Evolutionary conservation across 37 sponge, comb jelly and placozoan species (phyloP).

Genomic region (Chondrilla cf. caribensis): DNA sequence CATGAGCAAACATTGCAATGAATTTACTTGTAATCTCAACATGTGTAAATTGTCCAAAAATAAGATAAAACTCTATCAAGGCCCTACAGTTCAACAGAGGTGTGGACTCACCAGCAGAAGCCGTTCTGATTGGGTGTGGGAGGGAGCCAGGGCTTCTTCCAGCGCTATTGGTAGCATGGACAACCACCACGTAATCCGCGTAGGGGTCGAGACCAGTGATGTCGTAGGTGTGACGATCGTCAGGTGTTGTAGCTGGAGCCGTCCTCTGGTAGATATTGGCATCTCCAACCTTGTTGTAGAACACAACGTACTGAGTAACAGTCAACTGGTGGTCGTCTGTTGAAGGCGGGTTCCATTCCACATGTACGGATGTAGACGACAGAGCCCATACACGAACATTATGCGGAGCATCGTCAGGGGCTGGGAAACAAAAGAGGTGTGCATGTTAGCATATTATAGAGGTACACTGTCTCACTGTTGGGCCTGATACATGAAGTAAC

Average conservation of each 20-base stretch:
- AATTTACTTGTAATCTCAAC: no score
- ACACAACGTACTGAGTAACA: background rate
- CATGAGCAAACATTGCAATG: no score
- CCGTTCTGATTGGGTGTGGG: background rate
- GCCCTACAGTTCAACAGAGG: no score
- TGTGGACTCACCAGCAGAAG: slow-evolving; percentile 17
- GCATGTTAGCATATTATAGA: background rate
- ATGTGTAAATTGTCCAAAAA: no score
- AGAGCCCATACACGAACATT: slow-evolving; percentile 1
- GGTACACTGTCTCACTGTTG: no score
- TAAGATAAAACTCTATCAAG: no score
- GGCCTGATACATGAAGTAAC: no score
- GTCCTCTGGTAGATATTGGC: background rate
- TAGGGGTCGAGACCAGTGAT: background rate
- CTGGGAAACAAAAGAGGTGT: background rate
- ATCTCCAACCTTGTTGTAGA: background rate
- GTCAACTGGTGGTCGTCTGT: background rate
- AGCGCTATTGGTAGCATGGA: background rate
- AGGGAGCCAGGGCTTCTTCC: background rate
- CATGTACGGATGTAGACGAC: background rate
- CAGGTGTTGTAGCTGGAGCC: background rate
- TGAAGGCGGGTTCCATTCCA: background rate
- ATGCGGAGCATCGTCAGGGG: slow-evolving; percentile 13
- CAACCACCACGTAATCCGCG: background rate
- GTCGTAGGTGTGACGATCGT: background rate